These are phyloP conservation scores for Carassius auratus DNA, from an alignment of 2,113 vertebrate species.

Conservation along the genomic window DNA sequence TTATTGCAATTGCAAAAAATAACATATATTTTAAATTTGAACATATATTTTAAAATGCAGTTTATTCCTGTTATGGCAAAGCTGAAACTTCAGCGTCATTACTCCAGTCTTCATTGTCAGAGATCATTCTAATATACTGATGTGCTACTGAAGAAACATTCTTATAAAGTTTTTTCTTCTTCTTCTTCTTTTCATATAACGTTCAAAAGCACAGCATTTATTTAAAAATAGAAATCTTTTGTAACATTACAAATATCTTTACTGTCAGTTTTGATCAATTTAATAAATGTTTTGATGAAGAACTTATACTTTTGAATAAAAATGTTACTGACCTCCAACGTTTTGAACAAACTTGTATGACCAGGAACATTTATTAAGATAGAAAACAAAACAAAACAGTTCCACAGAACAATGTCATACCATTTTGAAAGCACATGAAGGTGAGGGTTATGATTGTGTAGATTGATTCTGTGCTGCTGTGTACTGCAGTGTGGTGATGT, in stretches of 20 bases:
- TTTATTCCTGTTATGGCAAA: no score
- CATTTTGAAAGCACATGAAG: neutral
- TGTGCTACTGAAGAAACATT: no score
- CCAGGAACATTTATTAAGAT: neutral
- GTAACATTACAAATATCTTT: neutral
- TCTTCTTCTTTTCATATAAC: neutral
- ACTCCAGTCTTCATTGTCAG: no score
- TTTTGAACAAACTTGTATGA: neutral
- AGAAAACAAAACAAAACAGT: no score
- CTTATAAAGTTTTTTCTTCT: neutral
- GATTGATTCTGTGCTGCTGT: slow-evolving; percentile 2
- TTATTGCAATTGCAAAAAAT: no score
- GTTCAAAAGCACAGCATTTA: neutral
- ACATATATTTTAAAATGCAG: no score
- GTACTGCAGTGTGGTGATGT: neutral
- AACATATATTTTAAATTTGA: no score
- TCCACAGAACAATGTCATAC: neutral
- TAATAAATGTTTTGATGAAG: neutral
- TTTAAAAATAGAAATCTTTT: neutral
- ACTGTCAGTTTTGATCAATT: neutral
- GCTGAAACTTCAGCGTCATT: no score
- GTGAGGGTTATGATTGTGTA: neutral
- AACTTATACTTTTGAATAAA: neutral
- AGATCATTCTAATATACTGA: neutral
- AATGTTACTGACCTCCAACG: neutral